Conservation (phyloP, 1,140 invertebrate species). For the Papilio polytes region DNA sequence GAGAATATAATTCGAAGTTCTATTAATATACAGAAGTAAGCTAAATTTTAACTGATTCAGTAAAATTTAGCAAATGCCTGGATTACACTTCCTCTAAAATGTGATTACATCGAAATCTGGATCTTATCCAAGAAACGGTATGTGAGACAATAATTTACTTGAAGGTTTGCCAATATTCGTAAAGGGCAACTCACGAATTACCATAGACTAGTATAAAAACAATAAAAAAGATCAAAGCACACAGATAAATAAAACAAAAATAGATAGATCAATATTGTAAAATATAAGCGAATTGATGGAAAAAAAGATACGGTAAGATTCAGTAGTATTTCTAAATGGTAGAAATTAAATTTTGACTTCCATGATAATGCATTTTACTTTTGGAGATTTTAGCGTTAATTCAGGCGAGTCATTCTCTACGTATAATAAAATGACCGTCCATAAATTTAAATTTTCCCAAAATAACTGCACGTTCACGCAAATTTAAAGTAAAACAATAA, state of each 20-base stretch:
- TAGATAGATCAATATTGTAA: too few species aligned
- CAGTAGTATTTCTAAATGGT: too few species aligned
- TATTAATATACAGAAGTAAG: neutral
- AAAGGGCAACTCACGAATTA: neutral
- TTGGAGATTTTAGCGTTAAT: neutral
- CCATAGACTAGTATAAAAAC: neutral
- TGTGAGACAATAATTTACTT: neutral
- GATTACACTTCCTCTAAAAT: neutral
- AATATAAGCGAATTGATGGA: too few species aligned
- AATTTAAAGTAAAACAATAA: conserved; percentile 3
- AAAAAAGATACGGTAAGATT: too few species aligned
- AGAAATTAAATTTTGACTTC: neutral
- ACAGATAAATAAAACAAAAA: neutral
- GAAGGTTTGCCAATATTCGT: neutral
- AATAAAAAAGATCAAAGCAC: neutral
- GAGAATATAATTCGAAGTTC: neutral
- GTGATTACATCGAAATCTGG: neutral
- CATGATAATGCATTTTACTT: conserved; percentile 8
- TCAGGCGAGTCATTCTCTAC: neutral
- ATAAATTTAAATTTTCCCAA: neutral
- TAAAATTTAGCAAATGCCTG: neutral
- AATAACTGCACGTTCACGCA: neutral
- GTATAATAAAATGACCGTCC: neutral
- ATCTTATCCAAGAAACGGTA: neutral
- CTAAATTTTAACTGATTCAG: neutral